Conservation (phyloP, 2,888 invertebrate genomes). For the Drosophila yooni region DNA sequence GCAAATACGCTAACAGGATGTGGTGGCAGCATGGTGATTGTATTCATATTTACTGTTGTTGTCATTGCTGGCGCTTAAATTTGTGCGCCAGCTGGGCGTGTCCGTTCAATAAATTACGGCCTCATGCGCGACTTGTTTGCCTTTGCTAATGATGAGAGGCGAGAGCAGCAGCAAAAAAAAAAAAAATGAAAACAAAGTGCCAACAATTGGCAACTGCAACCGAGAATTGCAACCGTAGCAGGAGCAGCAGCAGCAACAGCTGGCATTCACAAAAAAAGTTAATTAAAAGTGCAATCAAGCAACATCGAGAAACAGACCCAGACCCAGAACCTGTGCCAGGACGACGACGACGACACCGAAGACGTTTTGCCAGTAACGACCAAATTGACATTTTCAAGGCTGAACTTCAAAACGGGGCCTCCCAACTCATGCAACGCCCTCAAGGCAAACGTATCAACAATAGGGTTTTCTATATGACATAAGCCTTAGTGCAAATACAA, state of each 20-base stretch:
- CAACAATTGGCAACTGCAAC: conserved; percentile 60
- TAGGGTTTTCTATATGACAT: conserved; percentile 46
- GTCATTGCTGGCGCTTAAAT: conserved; percentile 47
- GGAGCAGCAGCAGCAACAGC: conserved; percentile 24
- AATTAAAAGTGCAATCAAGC: conserved; percentile 82
- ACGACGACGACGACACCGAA: conserved; percentile 20
- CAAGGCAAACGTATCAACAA: conserved; percentile 34
- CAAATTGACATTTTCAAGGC: conserved; percentile 49
- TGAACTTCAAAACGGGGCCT: conserved; percentile 50
- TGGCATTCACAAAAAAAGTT: conserved; percentile 70
- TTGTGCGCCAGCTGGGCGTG: conserved; percentile 45
- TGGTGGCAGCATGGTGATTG: conserved; percentile 43
- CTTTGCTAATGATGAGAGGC: conserved; percentile 62
- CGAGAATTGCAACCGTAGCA: conserved; percentile 32
- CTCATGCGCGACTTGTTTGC: conserved; percentile 69
- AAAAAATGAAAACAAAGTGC: conserved; percentile 39
- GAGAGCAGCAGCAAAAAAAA: conserved; percentile 39
- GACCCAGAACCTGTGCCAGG: conserved; percentile 11
- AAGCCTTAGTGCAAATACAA: conserved; percentile 61
- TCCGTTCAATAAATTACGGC: conserved; percentile 67
- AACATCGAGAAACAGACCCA: conserved; percentile 42
- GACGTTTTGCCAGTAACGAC: conserved; percentile 64
- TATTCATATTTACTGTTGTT: conserved; percentile 27
- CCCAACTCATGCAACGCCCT: conserved; percentile 1
- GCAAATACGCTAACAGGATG: conserved; percentile 28